A percentile compares a stretch with the other conserved stretches of the same genome.
phyloP scores from a whole-genome alignment of 2,888 invertebrate species.

The Opisthograptis luteolata region DNA sequence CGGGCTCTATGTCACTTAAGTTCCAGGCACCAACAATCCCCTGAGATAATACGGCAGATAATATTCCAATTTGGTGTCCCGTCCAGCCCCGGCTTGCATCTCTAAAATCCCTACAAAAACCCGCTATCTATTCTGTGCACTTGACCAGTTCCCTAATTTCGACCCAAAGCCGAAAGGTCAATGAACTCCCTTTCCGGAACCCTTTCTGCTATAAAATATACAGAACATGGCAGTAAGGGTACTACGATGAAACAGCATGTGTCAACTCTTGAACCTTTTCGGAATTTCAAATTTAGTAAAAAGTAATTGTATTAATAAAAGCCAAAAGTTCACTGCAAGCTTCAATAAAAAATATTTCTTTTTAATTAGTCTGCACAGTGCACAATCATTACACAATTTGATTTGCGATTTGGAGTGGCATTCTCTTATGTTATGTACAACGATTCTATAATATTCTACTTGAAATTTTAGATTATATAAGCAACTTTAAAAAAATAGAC shows the following conservation, averaged over 20 bases:
- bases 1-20: neutral
- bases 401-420: too few relatives aligned
- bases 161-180: constrained; percentile 61
- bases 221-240: constrained; percentile 14
- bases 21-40: constrained; percentile 17
- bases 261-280: neutral
- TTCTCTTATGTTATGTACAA: too few relatives aligned
- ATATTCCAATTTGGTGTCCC: constrained; percentile 27
- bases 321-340: too few relatives aligned
- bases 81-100: constrained; percentile 21
- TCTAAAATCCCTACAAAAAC: constrained; percentile 39
- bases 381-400: too few relatives aligned
- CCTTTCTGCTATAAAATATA: constrained; percentile 49
- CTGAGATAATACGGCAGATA: constrained; percentile 37
- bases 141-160: constrained; percentile 60
- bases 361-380: too few relatives aligned
- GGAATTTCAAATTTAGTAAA: neutral
- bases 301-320: too few relatives aligned
- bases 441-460: too few relatives aligned
- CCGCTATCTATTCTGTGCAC: constrained; percentile 65
- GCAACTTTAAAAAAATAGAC: too few relatives aligned
- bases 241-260: neutral
- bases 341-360: too few relatives aligned
- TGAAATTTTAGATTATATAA: too few relatives aligned
- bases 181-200: constrained; percentile 54